Conservation (phyloP, 2,113 vertebrate genomes). For the Alaudala cheleensis region DNA sequence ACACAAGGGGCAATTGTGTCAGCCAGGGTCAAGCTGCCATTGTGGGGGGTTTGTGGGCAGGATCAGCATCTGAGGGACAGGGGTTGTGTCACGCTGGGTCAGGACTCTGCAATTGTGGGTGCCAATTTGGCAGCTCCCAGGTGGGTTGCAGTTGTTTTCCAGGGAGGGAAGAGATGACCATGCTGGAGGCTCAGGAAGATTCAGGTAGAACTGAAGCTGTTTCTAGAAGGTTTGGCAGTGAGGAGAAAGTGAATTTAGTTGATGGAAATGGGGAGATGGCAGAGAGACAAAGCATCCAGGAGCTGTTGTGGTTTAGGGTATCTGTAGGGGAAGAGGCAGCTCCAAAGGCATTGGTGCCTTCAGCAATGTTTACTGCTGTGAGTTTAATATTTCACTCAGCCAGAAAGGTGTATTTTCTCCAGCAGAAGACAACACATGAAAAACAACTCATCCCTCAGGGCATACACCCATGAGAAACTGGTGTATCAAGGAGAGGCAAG, state of each 20-base stretch:
- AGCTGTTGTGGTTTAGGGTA: neutral
- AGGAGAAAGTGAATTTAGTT: neutral
- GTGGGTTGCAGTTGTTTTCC: constrained; percentile 35
- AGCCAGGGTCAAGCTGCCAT: constrained; percentile 63
- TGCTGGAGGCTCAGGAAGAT: neutral
- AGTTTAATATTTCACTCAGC: neutral
- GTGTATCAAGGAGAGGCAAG: neutral
- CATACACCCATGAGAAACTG: neutral
- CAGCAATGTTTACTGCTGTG: rapidly evolving
- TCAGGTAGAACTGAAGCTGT: neutral
- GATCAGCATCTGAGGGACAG: constrained; percentile 19
- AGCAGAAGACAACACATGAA: neutral
- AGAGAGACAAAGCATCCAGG: neutral
- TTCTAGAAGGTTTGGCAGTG: constrained; percentile 1
- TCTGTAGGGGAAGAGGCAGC: neutral
- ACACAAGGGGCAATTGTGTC: constrained; percentile 60
- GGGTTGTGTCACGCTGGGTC: constrained; percentile 57
- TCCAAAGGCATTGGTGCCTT: neutral
- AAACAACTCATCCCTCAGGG: neutral
- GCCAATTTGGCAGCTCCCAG: constrained; percentile 30
- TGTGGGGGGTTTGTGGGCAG: constrained; percentile 57
- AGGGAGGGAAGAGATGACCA: neutral
- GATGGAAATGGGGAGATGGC: neutral
- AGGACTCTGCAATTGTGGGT: constrained; percentile 54
- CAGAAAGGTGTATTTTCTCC: neutral